A percentile compares a stretch with the other conserved stretches of the same genome.
These are phyloP conservation scores for Himantopus leucocephalus DNA, from an alignment of 2,113 vertebrate genomes.

Conservation along the genomic window DNA sequence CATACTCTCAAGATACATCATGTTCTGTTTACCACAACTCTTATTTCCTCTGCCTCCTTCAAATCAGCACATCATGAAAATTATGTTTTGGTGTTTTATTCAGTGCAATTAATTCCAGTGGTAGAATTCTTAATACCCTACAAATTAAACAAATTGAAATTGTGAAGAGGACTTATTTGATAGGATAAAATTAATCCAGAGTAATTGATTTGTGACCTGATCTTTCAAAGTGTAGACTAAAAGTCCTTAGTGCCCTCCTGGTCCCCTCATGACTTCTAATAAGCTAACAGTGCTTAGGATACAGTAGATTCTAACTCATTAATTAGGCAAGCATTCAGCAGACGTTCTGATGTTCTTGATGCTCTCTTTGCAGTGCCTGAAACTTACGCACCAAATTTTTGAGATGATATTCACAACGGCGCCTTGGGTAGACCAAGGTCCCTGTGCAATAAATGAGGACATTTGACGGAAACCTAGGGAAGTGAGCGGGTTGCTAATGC, in stretches of 20 bases:
- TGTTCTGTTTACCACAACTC: not conserved
- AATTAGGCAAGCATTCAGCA: conserved; percentile 12
- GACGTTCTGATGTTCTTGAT: not conserved
- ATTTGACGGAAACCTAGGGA: not conserved
- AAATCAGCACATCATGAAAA: not conserved
- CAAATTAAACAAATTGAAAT: conserved; percentile 21
- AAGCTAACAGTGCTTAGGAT: not conserved
- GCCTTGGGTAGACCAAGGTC: not conserved
- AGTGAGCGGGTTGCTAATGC: not conserved
- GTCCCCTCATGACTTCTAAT: not conserved
- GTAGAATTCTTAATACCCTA: not conserved
- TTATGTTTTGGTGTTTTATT: not conserved
- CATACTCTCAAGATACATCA: not conserved
- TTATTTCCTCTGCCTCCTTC: not conserved
- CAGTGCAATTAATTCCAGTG: not conserved
- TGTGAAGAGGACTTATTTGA: not conserved
- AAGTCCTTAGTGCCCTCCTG: not conserved
- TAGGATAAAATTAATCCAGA: conserved; percentile 21
- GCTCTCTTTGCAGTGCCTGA: conserved; percentile 4
- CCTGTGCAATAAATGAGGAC: not conserved
- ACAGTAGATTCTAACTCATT: not conserved
- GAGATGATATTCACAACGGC: not conserved
- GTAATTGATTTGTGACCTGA: conserved; percentile 46
- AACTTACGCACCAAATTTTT: not conserved
- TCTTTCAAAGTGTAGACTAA: not conserved